Conservation (phyloP, 2,113 vertebrate genomes). For the Ciconia stormi region DNA sequence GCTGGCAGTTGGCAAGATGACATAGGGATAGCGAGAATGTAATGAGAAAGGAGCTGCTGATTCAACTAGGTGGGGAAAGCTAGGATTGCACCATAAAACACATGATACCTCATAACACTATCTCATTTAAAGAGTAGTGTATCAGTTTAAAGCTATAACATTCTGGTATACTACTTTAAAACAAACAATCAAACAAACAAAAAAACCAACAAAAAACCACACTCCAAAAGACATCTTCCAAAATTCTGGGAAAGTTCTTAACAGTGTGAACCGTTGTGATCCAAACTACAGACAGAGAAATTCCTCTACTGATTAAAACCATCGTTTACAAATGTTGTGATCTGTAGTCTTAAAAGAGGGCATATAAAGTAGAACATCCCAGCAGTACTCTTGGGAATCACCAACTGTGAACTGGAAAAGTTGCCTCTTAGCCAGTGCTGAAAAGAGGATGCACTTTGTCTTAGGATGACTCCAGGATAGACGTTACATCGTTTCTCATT, state of each 20-base stretch:
- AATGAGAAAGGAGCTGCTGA: background rate
- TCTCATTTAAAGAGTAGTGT: background rate
- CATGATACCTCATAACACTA: background rate
- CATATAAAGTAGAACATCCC: background rate
- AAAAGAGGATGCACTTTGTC: background rate
- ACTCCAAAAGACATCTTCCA: background rate
- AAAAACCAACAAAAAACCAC: background rate
- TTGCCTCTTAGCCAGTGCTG: background rate
- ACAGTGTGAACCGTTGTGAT: background rate
- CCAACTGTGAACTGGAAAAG: background rate
- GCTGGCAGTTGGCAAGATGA: background rate
- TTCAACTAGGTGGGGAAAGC: background rate
- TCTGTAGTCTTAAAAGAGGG: background rate
- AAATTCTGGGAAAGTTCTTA: background rate
- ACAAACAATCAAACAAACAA: background rate
- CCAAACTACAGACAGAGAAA: background rate
- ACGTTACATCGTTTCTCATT: background rate
- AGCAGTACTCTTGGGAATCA: background rate
- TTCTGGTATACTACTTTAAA: background rate
- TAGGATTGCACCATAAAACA: background rate
- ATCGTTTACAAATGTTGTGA: background rate
- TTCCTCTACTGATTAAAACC: background rate
- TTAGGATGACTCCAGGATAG: background rate
- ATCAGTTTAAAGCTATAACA: background rate
- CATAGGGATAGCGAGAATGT: background rate